phyloP scores from a whole-genome alignment of 2,797 vertebrate species.

The Sebastolobus altivelis region DNA sequence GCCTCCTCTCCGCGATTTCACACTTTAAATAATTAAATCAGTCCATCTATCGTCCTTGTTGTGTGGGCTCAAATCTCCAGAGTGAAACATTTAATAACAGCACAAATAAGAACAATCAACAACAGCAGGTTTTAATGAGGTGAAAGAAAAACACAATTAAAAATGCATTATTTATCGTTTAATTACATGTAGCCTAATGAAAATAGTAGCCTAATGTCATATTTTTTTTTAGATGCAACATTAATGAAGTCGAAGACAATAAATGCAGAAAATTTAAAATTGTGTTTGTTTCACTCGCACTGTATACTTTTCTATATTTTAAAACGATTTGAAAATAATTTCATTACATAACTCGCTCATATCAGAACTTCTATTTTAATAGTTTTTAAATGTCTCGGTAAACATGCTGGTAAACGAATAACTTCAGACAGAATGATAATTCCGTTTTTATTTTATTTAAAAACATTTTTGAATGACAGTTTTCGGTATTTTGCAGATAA shows the following conservation, averaged over 20 bases:
- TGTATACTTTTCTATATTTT: not conserved
- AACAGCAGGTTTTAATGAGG: slow-evolving; percentile 60
- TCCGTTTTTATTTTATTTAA: not conserved
- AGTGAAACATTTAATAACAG: slow-evolving; percentile 52
- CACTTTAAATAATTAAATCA: not conserved
- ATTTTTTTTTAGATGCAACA: slow-evolving; percentile 16
- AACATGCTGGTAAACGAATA: slow-evolving; percentile 18
- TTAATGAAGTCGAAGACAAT: slow-evolving; percentile 35
- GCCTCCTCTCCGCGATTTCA: too few species aligned
- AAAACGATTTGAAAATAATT: slow-evolving; percentile 5
- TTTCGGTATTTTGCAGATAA: not conserved
- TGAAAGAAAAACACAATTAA: slow-evolving; percentile 65
- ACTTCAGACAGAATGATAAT: not conserved
- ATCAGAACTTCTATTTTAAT: not conserved
- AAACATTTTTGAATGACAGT: not conserved
- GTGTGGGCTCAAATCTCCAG: slow-evolving; percentile 42
- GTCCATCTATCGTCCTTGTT: not conserved
- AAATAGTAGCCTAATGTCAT: slow-evolving; percentile 30
- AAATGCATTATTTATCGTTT: slow-evolving; percentile 67
- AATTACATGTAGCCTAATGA: slow-evolving; percentile 64
- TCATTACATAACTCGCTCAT: not conserved
- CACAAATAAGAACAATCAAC: slow-evolving; percentile 61
- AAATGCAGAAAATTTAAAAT: slow-evolving; percentile 11
- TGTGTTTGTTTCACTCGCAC: not conserved
- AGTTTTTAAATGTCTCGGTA: not conserved